Conservation (phyloP, 2,888 invertebrate species). For the Syritta pipiens region DNA sequence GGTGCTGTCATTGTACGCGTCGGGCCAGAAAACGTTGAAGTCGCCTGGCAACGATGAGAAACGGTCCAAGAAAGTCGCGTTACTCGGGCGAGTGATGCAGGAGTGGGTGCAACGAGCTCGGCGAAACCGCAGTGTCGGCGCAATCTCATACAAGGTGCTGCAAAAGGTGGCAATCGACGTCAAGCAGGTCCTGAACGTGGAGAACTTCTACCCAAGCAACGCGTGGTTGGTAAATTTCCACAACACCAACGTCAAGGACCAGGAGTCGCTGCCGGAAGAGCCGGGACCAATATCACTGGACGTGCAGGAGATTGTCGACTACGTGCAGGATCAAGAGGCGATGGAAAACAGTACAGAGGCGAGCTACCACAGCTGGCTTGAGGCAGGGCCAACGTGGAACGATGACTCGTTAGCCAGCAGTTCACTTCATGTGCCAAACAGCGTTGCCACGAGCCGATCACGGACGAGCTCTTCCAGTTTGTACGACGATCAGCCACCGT, state of each 20-base stretch:
- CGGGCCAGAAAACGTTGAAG: neutral
- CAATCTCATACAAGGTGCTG: conserved; percentile 57
- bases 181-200: conserved; percentile 71
- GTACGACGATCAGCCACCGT: conserved; percentile 10
- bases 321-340: conserved; percentile 10
- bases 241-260: conserved; percentile 58
- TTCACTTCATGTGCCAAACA: conserved; percentile 16
- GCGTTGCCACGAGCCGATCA: conserved; percentile 21
- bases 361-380: neutral
- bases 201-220: conserved; percentile 72
- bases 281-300: conserved; percentile 40
- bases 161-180: conserved; percentile 69
- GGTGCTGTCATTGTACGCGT: conserved; percentile 68
- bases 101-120: conserved; percentile 76
- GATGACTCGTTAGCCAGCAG: conserved; percentile 48
- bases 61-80: conserved; percentile 73
- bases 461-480: conserved; percentile 18
- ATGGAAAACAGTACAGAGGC: neutral
- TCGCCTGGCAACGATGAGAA: conserved; percentile 26
- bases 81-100: conserved; percentile 75
- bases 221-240: conserved; percentile 72
- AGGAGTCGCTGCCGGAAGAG: conserved; percentile 29
- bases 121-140: conserved; percentile 61
- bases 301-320: conserved; percentile 26
- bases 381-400: neutral